Conservation (phyloP, 2,113 vertebrate genomes). For the Rallus limicola region DNA sequence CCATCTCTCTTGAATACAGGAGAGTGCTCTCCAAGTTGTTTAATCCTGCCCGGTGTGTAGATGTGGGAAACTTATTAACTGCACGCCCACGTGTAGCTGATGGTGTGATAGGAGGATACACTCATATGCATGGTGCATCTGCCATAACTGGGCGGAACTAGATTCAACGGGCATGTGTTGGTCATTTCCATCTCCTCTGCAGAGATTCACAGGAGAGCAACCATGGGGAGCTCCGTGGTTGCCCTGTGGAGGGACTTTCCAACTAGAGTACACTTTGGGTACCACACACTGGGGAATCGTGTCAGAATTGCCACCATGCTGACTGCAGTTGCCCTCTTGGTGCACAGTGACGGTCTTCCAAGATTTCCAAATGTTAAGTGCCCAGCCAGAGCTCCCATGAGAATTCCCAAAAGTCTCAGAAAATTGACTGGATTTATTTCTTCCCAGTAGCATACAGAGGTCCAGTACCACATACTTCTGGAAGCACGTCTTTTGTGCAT, state of each 20-base stretch:
- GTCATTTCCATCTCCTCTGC: background rate
- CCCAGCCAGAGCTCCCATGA: background rate
- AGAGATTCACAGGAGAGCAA: background rate
- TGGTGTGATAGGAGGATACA: background rate
- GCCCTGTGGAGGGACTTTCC: background rate
- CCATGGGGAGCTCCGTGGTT: rapidly evolving
- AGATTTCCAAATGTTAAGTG: rapidly evolving
- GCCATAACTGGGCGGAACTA: rapidly evolving
- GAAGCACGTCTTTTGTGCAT: background rate
- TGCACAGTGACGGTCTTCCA: background rate
- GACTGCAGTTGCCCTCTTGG: background rate
- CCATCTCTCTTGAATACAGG: background rate
- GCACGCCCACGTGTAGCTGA: background rate
- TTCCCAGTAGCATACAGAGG: background rate
- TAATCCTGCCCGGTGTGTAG: background rate
- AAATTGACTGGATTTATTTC: background rate
- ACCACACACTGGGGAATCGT: rapidly evolving
- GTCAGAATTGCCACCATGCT: background rate
- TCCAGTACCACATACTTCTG: background rate
- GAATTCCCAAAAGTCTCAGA: background rate
- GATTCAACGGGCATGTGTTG: rapidly evolving
- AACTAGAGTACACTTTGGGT: rapidly evolving
- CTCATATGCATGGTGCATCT: background rate
- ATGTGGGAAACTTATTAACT: background rate
- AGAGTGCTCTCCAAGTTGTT: background rate